Evolutionary conservation across 2,113 vertebrate genomes (phyloP), one percentile per base, ranked within the genome.

Genomic region (Hippoglossus stenolepis): DNA sequence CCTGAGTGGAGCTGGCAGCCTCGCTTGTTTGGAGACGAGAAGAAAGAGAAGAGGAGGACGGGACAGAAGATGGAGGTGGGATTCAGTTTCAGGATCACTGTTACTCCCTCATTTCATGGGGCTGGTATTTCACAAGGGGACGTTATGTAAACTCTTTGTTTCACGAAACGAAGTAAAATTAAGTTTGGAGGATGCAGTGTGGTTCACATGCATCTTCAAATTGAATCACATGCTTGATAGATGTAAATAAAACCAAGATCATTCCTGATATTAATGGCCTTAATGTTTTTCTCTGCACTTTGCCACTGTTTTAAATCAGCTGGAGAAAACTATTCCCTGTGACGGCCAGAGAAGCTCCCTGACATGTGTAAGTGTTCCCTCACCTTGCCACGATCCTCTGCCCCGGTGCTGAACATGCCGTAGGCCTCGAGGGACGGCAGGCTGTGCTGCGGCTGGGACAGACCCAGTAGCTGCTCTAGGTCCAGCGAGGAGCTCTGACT

Each of bases 311-410:
- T 31, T 7, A 31, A 31, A 31, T 6, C 6, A 7, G 5, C 28
- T 31, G 28, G 28, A 31, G 28, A 31, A 31, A 31, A 31, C 6
- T 38, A 38, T 38, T 38, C 7, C 35, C 35, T 35, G 31, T 31
- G 35, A 35, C 35, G 6, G 35, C 35, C 35, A 38, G 35, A 10
- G 35, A 10, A 10, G 2, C 2, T 38, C 8, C 7, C 49, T 2
- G 18, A 20, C 20, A 21, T 54, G 31, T 31, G 28, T 31, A 5
- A 6, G 28, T 31, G 51, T 17, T 24, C 3, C 65, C 78, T 91
- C 86, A 94, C 93, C 94, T 92, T 89, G 79, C 80, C 80, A 68
- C 73, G 85, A 5, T 91, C 90, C 3, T 80, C 83, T 2, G 77
- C n/a, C 14, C 47, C 14, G 7, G 56, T 26, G 67, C 60, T 38